Base-by-base conservation (phyloP, 2,113 vertebrate species). In the Nothoprocta perdicaria region DNA sequence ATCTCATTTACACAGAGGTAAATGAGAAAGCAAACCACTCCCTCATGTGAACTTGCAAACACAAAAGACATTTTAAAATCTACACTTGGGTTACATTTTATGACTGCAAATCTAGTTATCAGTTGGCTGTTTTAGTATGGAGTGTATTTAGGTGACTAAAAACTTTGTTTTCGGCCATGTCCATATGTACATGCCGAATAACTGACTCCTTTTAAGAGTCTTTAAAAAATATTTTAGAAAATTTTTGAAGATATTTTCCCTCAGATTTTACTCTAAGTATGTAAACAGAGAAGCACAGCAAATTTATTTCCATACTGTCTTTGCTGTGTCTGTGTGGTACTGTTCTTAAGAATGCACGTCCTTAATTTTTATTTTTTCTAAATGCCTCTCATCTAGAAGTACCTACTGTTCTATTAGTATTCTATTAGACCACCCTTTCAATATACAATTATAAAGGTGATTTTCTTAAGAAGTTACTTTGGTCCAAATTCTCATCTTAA, bases 321-420 rank as follows among this genome's bases (percentile, higher is more conserved):
- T 67, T 88, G 33, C 50, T 58, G 21, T 60, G 41, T 58, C 18
- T 50, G 55, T 90, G 74, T 46, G 48, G 86, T 77, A 80, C 43
- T 82, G n/a, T 69, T 93, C 48, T 78, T 87, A 85, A 62, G 16
- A 80, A 73, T 31, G 71, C 12, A 41, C 12, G 41, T n/a, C 63
- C 29, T 69, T 90, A 38, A 79, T 88, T 88, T 93, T 66, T 18
- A 29, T 77, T 67, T 27, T 80, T 90, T 86, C 43, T 84, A 88
- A 66, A 33, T 6, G 8, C 16, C 75, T 90, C 68, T 75, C 16
- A 10, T 73, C 27, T 45, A n/a, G 29, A 80, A 74, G 17, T 55
- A 77, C 84, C 62, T 80, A 26, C 24, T 67, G 4, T 50, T 83
- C 45, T 58, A 89, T 29, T 52, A 61, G 81, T 67, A 5, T 50